phyloP scores from a whole-genome alignment of 2,888 invertebrate species.

The Rhodophaea formosa region DNA sequence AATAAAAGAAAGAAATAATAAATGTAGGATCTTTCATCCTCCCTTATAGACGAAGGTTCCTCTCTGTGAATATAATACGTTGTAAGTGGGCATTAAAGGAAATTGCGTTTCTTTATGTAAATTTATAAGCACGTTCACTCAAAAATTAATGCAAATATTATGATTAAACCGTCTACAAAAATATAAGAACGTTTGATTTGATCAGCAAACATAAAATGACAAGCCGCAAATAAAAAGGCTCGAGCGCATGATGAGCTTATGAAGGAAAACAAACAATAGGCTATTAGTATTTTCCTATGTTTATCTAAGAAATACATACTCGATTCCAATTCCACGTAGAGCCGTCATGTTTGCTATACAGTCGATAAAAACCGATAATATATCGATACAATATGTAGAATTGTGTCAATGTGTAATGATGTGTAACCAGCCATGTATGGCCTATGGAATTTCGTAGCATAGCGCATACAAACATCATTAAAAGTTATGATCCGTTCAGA shows the following conservation, averaged over 20 bases:
- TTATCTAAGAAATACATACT: conserved; percentile 5
- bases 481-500: not conserved
- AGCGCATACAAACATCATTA: conserved; percentile 6
- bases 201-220: conserved; percentile 26
- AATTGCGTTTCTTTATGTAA: not conserved
- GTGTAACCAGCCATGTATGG: not conserved
- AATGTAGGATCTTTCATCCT: too few species aligned
- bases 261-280: conserved; percentile 1
- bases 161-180: conserved; percentile 9
- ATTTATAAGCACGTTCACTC: not conserved
- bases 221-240: not conserved
- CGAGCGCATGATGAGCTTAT: not conserved
- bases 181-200: not conserved
- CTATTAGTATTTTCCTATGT: conserved; percentile 19
- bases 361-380: conserved; percentile 24
- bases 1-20: too few species aligned
- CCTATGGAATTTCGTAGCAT: conserved; percentile 3
- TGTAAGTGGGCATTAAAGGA: too few species aligned
- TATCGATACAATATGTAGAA: conserved; percentile 21
- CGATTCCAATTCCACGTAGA: conserved; percentile 30
- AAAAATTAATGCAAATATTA: conserved; percentile 15
- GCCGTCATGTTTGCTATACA: conserved; percentile 29
- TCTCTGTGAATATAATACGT: too few species aligned
- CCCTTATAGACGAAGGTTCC: too few species aligned
- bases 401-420: conserved; percentile 3